Base-by-base conservation (phyloP, 2,113 vertebrate genomes). In the Prietella phreatophila region DNA sequence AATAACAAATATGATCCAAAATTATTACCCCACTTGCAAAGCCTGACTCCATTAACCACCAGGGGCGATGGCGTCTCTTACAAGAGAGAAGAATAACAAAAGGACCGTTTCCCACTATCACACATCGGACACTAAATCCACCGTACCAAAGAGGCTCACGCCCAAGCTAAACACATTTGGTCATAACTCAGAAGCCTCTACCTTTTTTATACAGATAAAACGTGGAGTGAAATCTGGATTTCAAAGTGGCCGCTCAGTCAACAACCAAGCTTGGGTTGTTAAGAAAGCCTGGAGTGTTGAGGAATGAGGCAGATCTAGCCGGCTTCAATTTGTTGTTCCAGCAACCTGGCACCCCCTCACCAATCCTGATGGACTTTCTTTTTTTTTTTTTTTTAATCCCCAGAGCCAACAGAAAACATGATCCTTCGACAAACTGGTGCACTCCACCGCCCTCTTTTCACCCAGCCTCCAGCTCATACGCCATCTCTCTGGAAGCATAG, bases 91-190 rank as follows among this genome's bases (percentile, higher is more conserved):
- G 58, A 87, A 88, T 67, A 84, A 90, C 87, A 88, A 56, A 82
- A 83, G 73, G 76, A 79, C 87, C 75, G 50, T 91, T 82, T 89
- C 94, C 95, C 95, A 93, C 94, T 94, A 94, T 95, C 93, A 94
- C 94, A 94, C 95, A 94, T 95, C 91, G 94, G 89, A 93, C 95
- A 93, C 95, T 94, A 95, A 96, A 96, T 95, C 96, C 96, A 96
- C 95, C 94, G 95, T 94, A 89, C 94, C 93, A 93, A 55, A 84
- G 22, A 91, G 86, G 93, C 90, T 92, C 93, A 91, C 91, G 96
- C 67, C 96, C 96, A 97, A 96, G 95, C 92, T 95, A 97, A 98
- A 97, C 96, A 96, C 95, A 96, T 96, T 96, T 95, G 96, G 96
- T 96, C 96, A 97, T 96, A 95, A 95, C 94, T 96, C 92, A 94